phyloP scores from a whole-genome alignment of 2,113 vertebrate species.

The Glaucidium brasilianum region DNA sequence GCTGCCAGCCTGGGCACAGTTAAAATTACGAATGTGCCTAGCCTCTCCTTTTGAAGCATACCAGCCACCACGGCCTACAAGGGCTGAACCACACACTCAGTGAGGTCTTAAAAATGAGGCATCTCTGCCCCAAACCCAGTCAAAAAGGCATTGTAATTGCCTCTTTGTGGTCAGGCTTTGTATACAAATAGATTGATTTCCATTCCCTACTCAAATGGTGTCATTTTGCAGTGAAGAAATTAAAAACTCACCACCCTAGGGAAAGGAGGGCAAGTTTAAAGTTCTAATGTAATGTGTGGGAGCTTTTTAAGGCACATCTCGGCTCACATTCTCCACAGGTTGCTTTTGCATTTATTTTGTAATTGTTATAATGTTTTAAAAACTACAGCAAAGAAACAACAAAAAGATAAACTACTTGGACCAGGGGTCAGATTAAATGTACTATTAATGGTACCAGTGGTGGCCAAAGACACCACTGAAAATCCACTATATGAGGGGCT shows the following conservation, averaged over 20 bases:
- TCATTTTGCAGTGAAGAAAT: neutral
- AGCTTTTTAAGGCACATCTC: neutral
- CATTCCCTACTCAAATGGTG: neutral
- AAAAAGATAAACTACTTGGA: neutral
- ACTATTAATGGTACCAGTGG: neutral
- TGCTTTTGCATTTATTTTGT: neutral
- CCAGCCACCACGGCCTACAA: neutral
- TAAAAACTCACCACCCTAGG: accelerated
- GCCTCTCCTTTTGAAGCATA: neutral
- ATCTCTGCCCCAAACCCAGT: neutral
- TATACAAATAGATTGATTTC: neutral
- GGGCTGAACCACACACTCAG: accelerated
- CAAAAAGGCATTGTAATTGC: neutral
- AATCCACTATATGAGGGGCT: neutral
- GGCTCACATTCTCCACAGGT: neutral
- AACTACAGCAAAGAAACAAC: neutral
- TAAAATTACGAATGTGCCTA: neutral
- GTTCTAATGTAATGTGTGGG: neutral
- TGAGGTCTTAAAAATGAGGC: neutral
- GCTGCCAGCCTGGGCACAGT: neutral
- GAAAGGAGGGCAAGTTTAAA: neutral
- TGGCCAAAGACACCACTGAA: neutral
- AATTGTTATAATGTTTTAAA: neutral
- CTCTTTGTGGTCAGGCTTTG: neutral
- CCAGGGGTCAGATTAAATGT: neutral